Evolutionary conservation across 1,140 invertebrate species (phyloP).

Genomic region (Steinernema feltiae): DNA sequence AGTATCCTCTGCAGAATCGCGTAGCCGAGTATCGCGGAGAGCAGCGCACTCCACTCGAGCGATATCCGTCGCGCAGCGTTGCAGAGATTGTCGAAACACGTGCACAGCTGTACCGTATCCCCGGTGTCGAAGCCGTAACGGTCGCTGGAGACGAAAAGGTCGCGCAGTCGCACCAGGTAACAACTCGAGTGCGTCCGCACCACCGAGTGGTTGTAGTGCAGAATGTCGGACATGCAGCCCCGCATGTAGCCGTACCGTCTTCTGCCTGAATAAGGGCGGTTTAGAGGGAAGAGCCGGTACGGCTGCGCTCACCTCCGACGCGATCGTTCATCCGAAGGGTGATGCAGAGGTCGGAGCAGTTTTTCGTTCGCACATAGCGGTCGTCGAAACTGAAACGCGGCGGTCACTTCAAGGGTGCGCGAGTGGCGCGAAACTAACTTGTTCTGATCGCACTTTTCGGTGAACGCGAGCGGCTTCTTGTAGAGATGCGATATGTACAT

Average conservation of each 20-base stretch:
- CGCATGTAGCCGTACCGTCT: constrained; percentile 53
- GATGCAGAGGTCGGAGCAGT: constrained; percentile 56
- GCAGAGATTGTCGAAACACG: background rate
- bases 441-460: constrained; percentile 50
- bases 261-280: constrained; percentile 39
- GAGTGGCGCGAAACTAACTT: constrained; percentile 19
- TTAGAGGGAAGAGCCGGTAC: background rate
- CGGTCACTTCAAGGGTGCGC: constrained; percentile 17
- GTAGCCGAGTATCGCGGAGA: background rate
- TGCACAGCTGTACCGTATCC: constrained; percentile 1
- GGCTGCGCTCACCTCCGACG: constrained; percentile 49
- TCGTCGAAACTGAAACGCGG: constrained; percentile 45
- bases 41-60: background rate
- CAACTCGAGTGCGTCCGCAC: constrained; percentile 27
- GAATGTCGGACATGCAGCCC: constrained; percentile 57
- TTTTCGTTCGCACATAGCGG: constrained; percentile 46
- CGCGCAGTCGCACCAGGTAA: background rate
- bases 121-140: constrained; percentile 7
- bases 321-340: constrained; percentile 56
- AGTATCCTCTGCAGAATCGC: background rate
- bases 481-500: constrained; percentile 53
- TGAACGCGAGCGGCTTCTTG: constrained; percentile 49
- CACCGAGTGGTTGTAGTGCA: constrained; percentile 51
- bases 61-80: background rate
- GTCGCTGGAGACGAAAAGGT: constrained; percentile 12